Evolutionary conservation across 2,113 vertebrate species (phyloP).

Genomic region (Galeopterus variegatus): DNA sequence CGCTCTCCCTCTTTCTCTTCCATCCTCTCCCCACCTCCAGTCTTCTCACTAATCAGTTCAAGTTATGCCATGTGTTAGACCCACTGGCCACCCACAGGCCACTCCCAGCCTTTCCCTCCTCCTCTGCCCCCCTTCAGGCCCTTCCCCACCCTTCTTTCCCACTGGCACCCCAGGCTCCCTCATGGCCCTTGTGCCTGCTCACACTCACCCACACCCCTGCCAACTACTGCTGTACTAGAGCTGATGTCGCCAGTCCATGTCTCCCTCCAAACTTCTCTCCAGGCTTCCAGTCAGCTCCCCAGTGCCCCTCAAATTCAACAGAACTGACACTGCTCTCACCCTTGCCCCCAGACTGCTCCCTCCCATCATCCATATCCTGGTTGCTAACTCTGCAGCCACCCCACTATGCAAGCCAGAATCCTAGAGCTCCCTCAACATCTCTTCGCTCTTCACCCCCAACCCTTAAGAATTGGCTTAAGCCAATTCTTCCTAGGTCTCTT

Average conservation of each 20-base stretch:
- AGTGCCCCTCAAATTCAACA: background rate
- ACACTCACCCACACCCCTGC: background rate
- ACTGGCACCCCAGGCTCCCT: accelerated
- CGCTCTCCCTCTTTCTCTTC: background rate
- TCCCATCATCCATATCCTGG: background rate
- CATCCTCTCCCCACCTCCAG: background rate
- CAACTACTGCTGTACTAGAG: background rate
- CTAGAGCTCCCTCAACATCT: background rate
- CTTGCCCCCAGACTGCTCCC: background rate
- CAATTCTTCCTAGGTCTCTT: background rate
- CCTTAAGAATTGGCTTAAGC: background rate
- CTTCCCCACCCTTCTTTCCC: background rate
- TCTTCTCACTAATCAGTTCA: background rate
- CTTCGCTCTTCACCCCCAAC: background rate
- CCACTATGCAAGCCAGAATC: background rate
- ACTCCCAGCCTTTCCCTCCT: accelerated
- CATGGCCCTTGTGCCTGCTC: background rate
- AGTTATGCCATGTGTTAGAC: no score
- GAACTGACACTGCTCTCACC: background rate
- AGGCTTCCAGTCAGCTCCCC: background rate
- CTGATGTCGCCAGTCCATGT: background rate
- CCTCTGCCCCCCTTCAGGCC: accelerated
- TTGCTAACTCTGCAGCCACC: background rate
- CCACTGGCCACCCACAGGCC: no score
- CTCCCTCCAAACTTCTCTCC: background rate